Evolutionary conservation across 2,113 vertebrate genomes (phyloP), one percentile per base, ranked within the genome.

Genomic region (Aythya baeri): DNA sequence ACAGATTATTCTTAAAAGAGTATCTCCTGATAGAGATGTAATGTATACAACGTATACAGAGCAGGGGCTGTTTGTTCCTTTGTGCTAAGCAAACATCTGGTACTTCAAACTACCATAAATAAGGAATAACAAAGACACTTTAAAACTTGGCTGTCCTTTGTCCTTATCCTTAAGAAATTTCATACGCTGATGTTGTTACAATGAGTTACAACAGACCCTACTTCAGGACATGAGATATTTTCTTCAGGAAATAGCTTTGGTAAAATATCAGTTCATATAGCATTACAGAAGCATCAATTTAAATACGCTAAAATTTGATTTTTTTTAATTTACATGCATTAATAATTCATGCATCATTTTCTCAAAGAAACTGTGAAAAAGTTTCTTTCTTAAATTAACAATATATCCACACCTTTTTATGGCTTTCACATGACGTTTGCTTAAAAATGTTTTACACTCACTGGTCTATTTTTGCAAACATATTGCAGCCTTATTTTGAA

Each of bases 381-480:
- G 3, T 52, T 63, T n/a, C 49, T 96, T 91, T 91, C 62, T 67
- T 52, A 89, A 92, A 91, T 88, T 95, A 96, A 91, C 68, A 77
- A 59, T 67, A 91, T 66, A 85, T 16, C 15, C 61, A 86, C 55
- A 67, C 13, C n/a, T 76, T 14, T 46, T 86, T 68, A 87, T 31
- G 25, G 73, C 29, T 92, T 96, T 94, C 73, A 52, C 55, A 5
- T 20, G 16, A 65, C 23, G 71, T 79, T 78, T 61, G 22, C 15
- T 84, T 75, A 46, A 81, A 44, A 41, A 49, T 54, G 17, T 82
- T 91, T 95, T 88, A 90, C 32, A 66, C 38, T 70, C 38, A 17
- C 13, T 43, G 8, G 6, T 73, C 58, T 88, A 54, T 83, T 85
- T 95, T 78, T 71, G 49, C 50, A 90, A 93, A 88, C 34, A 52